Base-by-base conservation (phyloP, 2,888 invertebrate species). In the Epicampocera succincta region DNA sequence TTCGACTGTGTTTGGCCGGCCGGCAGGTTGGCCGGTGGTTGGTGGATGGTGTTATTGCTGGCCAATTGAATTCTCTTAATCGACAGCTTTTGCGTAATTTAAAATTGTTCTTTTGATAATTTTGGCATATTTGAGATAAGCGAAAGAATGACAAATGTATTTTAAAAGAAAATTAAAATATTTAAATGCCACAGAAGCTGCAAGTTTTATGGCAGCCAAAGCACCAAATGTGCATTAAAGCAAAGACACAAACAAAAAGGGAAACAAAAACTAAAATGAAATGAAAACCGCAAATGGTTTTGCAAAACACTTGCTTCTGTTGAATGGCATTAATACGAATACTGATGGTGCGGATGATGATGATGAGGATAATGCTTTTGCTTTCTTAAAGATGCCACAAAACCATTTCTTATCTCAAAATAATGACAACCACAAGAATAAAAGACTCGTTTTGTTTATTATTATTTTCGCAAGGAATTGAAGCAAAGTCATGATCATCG, bases 41-140 rank as follows among this genome's bases (percentile, higher is more conserved):
- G n/a, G n/a, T n/a, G n/a, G 19, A 33, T 38, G 71, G 42, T 68
- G 61, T 68, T 73, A 66, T 68, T 46, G 63, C 63, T 68, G 74
- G 63, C 78, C 78, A 79, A 79, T 79, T 79, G 72, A 83, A 78
- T 80, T 58, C 68, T 81, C 50, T 44, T 74, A 80, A 82, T 83
- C 77, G 82, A 82, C 80, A 82, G 80, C 80, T 83, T 78, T 83
- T 80, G 56, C 78, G 83, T 80, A 80, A 79, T 80, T 84, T 84
- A 75, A 84, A 83, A 80, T 76, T 84, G 81, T 84, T 83, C 72
- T 66, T 76, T 71, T 71, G 84, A 84, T 83, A 83, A 84, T 79
- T 80, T 80, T 84, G 84, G 80, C 84, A 84, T 83, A 66, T 84
- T 73, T 60, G 25, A 80, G 84, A 84, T 83, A 84, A 80, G 84